phyloP scores from a whole-genome alignment of 2,113 vertebrate genomes.

The Symphodus melops region DNA sequence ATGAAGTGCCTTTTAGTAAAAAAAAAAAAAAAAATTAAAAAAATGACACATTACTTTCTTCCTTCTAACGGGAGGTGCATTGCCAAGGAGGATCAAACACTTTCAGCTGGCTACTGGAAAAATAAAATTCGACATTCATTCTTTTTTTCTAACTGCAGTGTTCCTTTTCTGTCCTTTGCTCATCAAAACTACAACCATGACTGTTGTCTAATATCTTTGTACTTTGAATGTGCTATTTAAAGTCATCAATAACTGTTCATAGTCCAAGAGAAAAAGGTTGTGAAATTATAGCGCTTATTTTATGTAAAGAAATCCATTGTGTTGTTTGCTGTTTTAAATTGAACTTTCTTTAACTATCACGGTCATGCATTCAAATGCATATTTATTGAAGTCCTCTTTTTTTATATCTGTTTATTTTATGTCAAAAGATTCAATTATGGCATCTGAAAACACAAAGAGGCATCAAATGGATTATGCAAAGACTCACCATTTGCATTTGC shows the following conservation, averaged over 20 bases:
- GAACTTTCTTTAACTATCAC: conserved; percentile 25
- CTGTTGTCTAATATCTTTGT: conserved; percentile 29
- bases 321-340: conserved; percentile 46
- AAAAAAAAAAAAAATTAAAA: conserved; percentile 33
- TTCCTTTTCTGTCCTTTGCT: conserved; percentile 31
- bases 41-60: conserved; percentile 48
- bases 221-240: conserved; percentile 45
- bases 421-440: conserved; percentile 6
- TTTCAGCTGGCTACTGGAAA: conserved; percentile 81
- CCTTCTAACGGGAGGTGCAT: conserved; percentile 58
- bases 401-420: conserved; percentile 13
- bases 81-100: conserved; percentile 56
- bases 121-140: conserved; percentile 26
- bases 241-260: conserved; percentile 54
- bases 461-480: conserved; percentile 1
- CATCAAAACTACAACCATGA: conserved; percentile 45
- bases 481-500: not conserved
- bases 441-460: conserved; percentile 16
- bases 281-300: conserved; percentile 67
- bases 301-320: conserved; percentile 35
- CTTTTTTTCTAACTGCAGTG: conserved; percentile 36
- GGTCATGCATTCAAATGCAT: conserved; percentile 26
- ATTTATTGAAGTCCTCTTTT: conserved; percentile 12
- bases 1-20: conserved; percentile 73
- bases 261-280: conserved; percentile 34